Percentiles rank a stretch among this genome's conserved stretches.
phyloP scores from a whole-genome alignment of 1,140 invertebrate genomes.

The Drosophila melanica region DNA sequence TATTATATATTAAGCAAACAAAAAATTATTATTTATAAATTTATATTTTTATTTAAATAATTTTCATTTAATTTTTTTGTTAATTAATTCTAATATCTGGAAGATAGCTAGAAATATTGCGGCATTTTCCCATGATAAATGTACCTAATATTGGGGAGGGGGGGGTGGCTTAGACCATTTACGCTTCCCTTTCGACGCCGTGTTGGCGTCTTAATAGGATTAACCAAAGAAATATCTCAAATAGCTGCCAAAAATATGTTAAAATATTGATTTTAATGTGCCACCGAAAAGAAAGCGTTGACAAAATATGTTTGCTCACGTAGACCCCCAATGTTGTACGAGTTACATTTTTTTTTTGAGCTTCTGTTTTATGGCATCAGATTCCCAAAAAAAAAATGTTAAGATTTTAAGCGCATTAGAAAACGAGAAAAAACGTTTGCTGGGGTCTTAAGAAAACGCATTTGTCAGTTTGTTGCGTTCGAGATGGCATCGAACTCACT shows the following conservation, averaged over 20 bases:
- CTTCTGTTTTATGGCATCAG: not conserved
- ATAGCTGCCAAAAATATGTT: slow-evolving; percentile 57
- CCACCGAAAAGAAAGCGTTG: slow-evolving; percentile 61
- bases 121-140: not conserved
- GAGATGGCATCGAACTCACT: slow-evolving; percentile 5
- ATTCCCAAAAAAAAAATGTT: slow-evolving; percentile 16
- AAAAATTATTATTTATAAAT: too few relatives aligned
- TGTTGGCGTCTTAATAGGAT: slow-evolving; percentile 59
- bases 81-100: too few relatives aligned
- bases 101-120: not conserved
- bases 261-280: slow-evolving; percentile 57
- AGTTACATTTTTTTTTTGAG: not conserved
- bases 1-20: too few relatives aligned
- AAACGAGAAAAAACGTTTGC: slow-evolving; percentile 10
- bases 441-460: slow-evolving; percentile 27
- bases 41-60: too few relatives aligned
- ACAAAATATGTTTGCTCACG: slow-evolving; percentile 40
- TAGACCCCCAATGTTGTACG: slow-evolving; percentile 40
- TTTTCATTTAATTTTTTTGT: too few relatives aligned
- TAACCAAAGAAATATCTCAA: slow-evolving; percentile 30
- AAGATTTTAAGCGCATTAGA: slow-evolving; percentile 64
- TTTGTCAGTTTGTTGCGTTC: slow-evolving; percentile 27
- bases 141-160: slow-evolving; percentile 4
- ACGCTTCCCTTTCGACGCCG: not conserved
- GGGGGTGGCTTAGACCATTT: not conserved